phyloP scores from a whole-genome alignment of 2,113 vertebrate genomes.

The Atherinomorus stipes region DNA sequence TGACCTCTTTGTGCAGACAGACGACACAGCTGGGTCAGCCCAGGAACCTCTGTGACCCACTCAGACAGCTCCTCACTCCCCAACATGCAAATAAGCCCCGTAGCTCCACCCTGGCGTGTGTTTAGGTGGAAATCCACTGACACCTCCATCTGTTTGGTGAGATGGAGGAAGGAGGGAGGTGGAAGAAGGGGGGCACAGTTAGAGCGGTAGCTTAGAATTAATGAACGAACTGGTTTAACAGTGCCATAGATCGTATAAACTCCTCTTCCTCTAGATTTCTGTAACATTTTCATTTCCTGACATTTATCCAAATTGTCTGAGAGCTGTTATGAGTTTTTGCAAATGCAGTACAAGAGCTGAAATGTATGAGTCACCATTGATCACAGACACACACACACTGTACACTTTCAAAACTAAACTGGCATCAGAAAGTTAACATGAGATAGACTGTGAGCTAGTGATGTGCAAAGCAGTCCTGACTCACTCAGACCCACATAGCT shows the following conservation, averaged over 20 bases:
- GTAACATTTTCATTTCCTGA: conserved; percentile 22
- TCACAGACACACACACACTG: conserved; percentile 1
- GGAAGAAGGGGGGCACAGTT: conserved; percentile 4
- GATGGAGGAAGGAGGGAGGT: conserved; percentile 17
- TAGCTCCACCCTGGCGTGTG: conserved; percentile 56
- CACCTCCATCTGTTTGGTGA: conserved; percentile 76
- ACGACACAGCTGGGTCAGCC: conserved; percentile 53
- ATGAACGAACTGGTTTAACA: conserved; percentile 33
- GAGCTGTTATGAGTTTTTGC: conserved; percentile 6
- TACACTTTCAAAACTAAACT: conserved; percentile 4
- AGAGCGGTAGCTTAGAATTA: not conserved
- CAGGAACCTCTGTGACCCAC: conserved; percentile 55
- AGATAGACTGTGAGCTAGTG: too few relatives aligned
- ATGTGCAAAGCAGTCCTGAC: too few relatives aligned
- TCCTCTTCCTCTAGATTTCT: fast-evolving
- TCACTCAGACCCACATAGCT: too few relatives aligned
- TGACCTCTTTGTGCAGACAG: conserved; percentile 57
- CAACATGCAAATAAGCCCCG: conserved; percentile 67
- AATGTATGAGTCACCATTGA: conserved; percentile 17
- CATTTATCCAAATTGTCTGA: conserved; percentile 29
- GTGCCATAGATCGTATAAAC: conserved; percentile 12
- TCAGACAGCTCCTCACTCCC: conserved; percentile 60
- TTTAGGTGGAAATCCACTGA: conserved; percentile 64
- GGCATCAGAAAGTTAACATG: conserved; percentile 4
- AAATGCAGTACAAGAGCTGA: conserved; percentile 17